A percentile compares a stretch with the other conserved stretches of the same genome.
phyloP scores from a whole-genome alignment of 2,888 invertebrate genomes.

The Dusona sp. region DNA sequence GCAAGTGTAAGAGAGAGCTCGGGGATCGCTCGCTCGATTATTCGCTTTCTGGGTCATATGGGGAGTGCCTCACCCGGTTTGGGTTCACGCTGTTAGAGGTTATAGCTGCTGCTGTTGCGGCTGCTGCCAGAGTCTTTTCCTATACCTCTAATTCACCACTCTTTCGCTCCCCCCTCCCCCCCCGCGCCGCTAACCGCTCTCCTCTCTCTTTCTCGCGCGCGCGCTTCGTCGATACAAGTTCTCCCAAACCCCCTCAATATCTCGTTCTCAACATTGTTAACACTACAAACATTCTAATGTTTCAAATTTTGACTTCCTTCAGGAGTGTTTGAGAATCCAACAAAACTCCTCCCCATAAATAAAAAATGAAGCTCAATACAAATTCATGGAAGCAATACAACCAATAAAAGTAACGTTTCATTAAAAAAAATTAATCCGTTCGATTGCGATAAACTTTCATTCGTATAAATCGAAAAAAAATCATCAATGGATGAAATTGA shows the following conservation, averaged over 20 bases:
- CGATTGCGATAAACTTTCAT: no score
- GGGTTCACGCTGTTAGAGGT: conserved; percentile 61
- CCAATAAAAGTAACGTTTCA: no score
- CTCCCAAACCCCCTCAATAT: not conserved
- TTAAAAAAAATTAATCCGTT: no score
- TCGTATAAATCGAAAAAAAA: no score
- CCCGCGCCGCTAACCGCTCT: conserved; percentile 25
- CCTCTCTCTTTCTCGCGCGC: not conserved
- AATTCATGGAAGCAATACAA: no score
- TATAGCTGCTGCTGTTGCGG: conserved; percentile 43
- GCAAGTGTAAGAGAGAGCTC: conserved; percentile 63
- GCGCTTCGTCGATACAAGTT: not conserved
- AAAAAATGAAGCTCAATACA: no score
- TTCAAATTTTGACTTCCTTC: not conserved
- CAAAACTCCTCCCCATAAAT: no score
- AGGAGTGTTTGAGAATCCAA: no score
- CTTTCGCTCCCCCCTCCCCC: not conserved
- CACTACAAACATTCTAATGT: not conserved
- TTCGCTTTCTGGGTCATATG: conserved; percentile 70
- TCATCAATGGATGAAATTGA: no score
- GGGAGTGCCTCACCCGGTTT: conserved; percentile 70
- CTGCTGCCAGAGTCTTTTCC: conserved; percentile 63
- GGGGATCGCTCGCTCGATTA: conserved; percentile 69
- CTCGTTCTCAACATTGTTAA: conserved; percentile 29
- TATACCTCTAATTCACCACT: conserved; percentile 56